Base-by-base conservation (phyloP, 64 coral and sea anemone genomes). In the Montipora efflorescens region DNA sequence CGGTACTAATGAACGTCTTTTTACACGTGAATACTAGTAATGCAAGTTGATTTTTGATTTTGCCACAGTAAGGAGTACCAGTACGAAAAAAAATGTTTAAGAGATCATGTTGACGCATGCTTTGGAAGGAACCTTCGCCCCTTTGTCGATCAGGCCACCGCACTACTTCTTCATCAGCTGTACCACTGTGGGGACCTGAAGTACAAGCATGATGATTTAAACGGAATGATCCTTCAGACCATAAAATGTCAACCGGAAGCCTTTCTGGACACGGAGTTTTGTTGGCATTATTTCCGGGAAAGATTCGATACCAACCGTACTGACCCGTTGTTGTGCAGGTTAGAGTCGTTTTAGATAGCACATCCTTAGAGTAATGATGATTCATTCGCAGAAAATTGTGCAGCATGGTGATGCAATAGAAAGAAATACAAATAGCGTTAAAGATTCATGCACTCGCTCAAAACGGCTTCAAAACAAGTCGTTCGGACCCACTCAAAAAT, bases 261-360 rank as follows among this genome's bases (percentile, higher is more conserved):
- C 15, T 85, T 85, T 50, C 48, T 49, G 82, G 82, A 50, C 62
- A 85, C 82, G 0, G 82, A 85, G 6, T 49, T 85, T 70, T 85
- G 82, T 43, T 85, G 82, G 82, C 48, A 46, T 10, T 70, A 67
- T 50, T 85, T 85, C 18, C 82, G 82, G 5, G 82, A 85, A 1
- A 70, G n/a, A 49, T 46, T 85, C 4, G 70, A 85, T 19, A 9
- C 82, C 18, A 85, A 85, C 66, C 64, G 64, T 2, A 48, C 44
- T 49, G 82, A 85, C 82, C 82, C 82, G 19, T 49, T 22, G 9
- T 71, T 85, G 46, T 85, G 82, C 66, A 71, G 82, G 82, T 85
- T 43, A 69, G 81, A 18, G 4, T 36, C 36, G 36, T 36, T 36
- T 36, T 36, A 36, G 36, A 36, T 36, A 36, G 36, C 36, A 36